Conservation (phyloP, 2,797 vertebrate species). For the Tangara arthus region DNA sequence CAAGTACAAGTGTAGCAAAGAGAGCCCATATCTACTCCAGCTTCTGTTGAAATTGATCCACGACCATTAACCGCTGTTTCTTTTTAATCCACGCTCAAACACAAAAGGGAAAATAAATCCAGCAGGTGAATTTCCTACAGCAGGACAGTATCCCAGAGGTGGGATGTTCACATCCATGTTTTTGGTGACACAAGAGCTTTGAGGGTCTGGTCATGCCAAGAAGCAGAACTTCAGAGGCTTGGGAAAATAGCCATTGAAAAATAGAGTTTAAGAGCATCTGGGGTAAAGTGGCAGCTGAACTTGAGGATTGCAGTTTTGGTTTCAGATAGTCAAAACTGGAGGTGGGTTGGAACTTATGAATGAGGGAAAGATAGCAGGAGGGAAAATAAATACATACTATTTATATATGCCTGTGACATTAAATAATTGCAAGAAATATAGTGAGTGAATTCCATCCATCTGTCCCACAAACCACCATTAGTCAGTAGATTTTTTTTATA, state of each 20-base stretch:
- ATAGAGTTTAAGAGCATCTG: background rate
- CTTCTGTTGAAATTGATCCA: background rate
- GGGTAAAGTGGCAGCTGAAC: background rate
- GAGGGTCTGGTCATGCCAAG: background rate
- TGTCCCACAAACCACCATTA: slow-evolving; percentile 10
- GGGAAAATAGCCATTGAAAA: background rate
- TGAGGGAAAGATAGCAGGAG: background rate
- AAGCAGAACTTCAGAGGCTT: background rate
- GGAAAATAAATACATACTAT: slow-evolving; percentile 9
- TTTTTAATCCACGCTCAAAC: background rate
- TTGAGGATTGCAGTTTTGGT: background rate
- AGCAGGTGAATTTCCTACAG: background rate
- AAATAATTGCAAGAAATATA: slow-evolving; percentile 17
- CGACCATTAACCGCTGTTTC: background rate
- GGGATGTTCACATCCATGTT: background rate
- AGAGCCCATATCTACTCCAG: background rate
- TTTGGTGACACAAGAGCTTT: background rate
- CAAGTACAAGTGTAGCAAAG: background rate
- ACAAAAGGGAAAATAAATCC: background rate
- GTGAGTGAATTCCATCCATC: slow-evolving; percentile 23
- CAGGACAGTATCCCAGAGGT: background rate
- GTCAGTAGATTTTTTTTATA: background rate
- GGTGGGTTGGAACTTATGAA: slow-evolving; percentile 6
- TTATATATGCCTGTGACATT: slow-evolving; percentile 38
- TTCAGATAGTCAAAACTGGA: background rate